Conservation (phyloP, 2,888 invertebrate genomes). For the Conomelus anceps region DNA sequence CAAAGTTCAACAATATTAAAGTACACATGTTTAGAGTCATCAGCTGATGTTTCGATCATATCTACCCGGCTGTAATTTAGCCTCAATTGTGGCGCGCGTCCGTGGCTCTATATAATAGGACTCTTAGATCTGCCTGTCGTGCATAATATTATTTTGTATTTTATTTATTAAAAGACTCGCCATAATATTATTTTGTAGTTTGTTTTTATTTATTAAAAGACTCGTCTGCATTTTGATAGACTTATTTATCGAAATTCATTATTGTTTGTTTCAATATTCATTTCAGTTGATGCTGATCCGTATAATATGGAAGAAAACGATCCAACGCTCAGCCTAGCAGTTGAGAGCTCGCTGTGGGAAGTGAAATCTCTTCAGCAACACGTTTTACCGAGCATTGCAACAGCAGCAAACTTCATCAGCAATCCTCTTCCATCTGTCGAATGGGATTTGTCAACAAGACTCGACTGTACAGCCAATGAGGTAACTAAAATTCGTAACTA, state of each 20-base stretch:
- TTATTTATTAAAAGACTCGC: no score
- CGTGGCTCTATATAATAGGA: no score
- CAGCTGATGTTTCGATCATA: no score
- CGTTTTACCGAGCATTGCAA: constrained; percentile 61
- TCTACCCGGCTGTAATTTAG: no score
- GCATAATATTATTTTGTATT: no score
- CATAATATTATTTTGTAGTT: not conserved
- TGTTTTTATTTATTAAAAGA: not conserved
- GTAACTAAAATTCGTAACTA: constrained; percentile 40
- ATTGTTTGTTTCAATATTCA: constrained; percentile 41
- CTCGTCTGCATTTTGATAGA: not conserved
- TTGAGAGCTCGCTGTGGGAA: constrained; percentile 92
- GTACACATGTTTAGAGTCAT: no score
- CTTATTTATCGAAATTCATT: not conserved
- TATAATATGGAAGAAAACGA: constrained; percentile 76
- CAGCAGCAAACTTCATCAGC: constrained; percentile 64
- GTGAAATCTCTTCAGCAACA: constrained; percentile 70
- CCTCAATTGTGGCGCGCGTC: no score
- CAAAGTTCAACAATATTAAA: no score
- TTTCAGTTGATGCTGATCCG: constrained; percentile 58
- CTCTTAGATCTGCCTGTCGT: no score
- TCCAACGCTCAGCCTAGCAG: constrained; percentile 69
- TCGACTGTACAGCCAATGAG: constrained; percentile 59
- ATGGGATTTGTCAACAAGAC: constrained; percentile 57
- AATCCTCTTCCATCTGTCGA: constrained; percentile 60